Evolutionary conservation across 2,113 vertebrate species (phyloP).

Genomic region (Pyxicephalus adspersus): DNA sequence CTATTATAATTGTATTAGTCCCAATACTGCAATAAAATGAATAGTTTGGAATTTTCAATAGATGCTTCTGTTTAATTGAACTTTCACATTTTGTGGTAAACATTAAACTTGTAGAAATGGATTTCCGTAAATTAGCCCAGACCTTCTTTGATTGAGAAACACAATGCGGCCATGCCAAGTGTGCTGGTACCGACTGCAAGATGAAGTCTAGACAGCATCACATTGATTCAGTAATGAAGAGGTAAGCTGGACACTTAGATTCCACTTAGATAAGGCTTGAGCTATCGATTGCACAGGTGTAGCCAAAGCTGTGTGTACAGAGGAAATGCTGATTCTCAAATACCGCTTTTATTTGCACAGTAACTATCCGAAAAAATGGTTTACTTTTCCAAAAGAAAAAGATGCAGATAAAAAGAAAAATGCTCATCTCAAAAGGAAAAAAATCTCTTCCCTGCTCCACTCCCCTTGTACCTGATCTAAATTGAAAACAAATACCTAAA

Average conservation of each 20-base stretch:
- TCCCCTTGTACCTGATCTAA: too few relatives aligned
- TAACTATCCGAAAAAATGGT: too few relatives aligned
- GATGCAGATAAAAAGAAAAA: too few relatives aligned
- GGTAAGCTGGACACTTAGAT: slow-evolving; percentile 37
- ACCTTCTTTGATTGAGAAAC: neutral
- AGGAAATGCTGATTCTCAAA: slow-evolving; percentile 18
- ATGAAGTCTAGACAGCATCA: slow-evolving; percentile 43
- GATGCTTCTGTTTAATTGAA: neutral
- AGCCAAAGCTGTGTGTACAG: neutral
- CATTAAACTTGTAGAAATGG: slow-evolving; percentile 8
- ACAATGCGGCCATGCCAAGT: neutral
- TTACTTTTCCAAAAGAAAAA: too few relatives aligned
- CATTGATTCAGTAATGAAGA: slow-evolving; percentile 50
- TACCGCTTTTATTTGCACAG: neutral
- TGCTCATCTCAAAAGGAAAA: too few relatives aligned
- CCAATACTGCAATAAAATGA: neutral
- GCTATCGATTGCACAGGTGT: slow-evolving; percentile 32
- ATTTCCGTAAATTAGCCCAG: slow-evolving; percentile 38
- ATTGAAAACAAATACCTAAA: too few relatives aligned
- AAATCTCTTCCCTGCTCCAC: too few relatives aligned
- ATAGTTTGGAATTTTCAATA: neutral
- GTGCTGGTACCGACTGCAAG: slow-evolving; percentile 19
- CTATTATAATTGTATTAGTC: neutral
- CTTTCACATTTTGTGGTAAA: neutral
- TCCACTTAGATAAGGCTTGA: slow-evolving; percentile 31